Percentiles rank a stretch among this genome's conserved stretches.
phyloP scores from a whole-genome alignment of 2,797 vertebrate genomes.

The Selene dorsalis region DNA sequence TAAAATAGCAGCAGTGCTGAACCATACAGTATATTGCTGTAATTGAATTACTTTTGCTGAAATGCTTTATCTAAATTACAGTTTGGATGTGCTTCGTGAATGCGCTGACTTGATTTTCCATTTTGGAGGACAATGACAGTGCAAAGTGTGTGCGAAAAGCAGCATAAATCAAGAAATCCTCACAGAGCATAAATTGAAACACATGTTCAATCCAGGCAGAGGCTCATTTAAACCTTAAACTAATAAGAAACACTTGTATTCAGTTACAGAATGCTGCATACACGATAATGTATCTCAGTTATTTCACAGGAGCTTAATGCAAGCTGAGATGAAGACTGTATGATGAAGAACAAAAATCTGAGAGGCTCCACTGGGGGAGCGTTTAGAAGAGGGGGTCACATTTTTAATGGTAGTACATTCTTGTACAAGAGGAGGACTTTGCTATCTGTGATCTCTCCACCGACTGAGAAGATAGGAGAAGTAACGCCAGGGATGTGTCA shows the following conservation, averaged over 20 bases:
- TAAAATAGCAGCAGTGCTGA: conserved; percentile 28
- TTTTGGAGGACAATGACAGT: conserved; percentile 40
- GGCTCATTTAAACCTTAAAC: conserved; percentile 56
- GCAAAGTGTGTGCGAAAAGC: conserved; percentile 31
- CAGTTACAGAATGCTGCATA: conserved; percentile 35
- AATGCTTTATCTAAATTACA: conserved; percentile 57
- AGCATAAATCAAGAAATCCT: conserved; percentile 65
- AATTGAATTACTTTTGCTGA: conserved; percentile 51
- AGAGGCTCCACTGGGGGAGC: conserved; percentile 11
- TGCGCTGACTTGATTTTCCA: conserved; percentile 43
- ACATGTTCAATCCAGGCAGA: conserved; percentile 53
- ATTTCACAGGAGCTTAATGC: conserved; percentile 55
- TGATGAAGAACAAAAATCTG: conserved; percentile 35
- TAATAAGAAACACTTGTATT: conserved; percentile 64
- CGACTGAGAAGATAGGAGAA: conserved; percentile 41
- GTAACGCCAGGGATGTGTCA: conserved; percentile 37
- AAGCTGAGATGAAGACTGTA: conserved; percentile 51
- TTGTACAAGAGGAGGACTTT: conserved; percentile 40
- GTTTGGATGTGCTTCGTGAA: conserved; percentile 35
- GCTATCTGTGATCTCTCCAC: conserved; percentile 41
- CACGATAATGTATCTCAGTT: conserved; percentile 44
- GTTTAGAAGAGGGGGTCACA: conserved; percentile 7
- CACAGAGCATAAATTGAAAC: conserved; percentile 67
- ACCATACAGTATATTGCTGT: conserved; percentile 13
- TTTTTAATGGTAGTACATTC: conserved; percentile 56